These are phyloP conservation scores for Acropora yongei DNA, from an alignment of 64 coral and sea anemone species.

Conservation along the genomic window DNA sequence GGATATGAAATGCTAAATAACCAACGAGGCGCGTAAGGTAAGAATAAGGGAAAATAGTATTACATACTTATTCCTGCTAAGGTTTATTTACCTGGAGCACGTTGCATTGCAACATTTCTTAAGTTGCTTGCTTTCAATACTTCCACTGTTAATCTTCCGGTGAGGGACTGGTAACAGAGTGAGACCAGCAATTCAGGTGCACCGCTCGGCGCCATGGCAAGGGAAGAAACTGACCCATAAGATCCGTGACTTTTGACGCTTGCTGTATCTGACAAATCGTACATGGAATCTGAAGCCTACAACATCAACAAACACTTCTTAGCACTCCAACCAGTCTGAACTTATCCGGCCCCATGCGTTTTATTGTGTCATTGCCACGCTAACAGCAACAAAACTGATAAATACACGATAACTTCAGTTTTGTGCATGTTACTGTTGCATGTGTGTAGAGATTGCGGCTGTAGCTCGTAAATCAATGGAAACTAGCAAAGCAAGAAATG, in stretches of 20 bases:
- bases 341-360: no score
- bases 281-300: constrained; percentile 96
- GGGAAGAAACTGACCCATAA: constrained; percentile 85
- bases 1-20: not conserved
- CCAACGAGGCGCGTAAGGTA: no score
- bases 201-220: constrained; percentile 93
- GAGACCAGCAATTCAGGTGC: constrained; percentile 95
- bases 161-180: constrained; percentile 97
- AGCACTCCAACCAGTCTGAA: no score
- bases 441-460: no score
- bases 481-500: no score
- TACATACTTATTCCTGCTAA: no score
- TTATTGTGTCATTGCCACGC: no score
- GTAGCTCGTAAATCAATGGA: no score
- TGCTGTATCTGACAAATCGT: constrained; percentile 96
- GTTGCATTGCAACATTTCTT: constrained; percentile 90
- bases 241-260: constrained; percentile 86
- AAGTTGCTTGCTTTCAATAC: constrained; percentile 98
- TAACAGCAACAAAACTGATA: no score
- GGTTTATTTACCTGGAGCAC: constrained; percentile 84
- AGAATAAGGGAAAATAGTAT: no score
- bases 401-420: no score
- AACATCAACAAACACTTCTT: not conserved
- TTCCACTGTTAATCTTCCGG: constrained; percentile 94
- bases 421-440: no score